Conservation (phyloP, 2,113 vertebrate genomes). For the Condylura cristata region DNA sequence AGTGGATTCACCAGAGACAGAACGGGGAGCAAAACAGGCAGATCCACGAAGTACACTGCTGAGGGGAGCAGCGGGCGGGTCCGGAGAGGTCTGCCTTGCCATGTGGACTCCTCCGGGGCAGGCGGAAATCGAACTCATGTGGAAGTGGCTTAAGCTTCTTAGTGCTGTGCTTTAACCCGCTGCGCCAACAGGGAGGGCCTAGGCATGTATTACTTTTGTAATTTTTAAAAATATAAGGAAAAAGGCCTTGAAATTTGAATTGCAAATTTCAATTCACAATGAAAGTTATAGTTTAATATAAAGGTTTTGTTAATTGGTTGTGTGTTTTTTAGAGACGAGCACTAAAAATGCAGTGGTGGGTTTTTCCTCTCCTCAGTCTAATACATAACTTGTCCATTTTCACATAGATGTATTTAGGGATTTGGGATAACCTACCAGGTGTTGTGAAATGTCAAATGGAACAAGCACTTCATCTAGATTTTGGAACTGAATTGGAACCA, state of each 20-base stretch:
- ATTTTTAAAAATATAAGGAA: not conserved
- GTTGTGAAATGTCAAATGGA: slow-evolving; percentile 98
- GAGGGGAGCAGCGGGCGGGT: no score
- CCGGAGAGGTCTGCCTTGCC: no score
- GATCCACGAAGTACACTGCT: no score
- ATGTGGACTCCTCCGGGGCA: no score
- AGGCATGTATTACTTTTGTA: not conserved
- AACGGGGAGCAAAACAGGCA: no score
- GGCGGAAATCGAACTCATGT: no score
- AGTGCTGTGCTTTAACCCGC: no score
- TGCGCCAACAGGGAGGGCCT: no score
- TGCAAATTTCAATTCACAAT: not conserved
- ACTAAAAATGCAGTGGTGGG: not conserved
- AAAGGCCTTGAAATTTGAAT: not conserved
- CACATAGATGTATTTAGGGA: slow-evolving; percentile 94
- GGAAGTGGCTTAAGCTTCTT: no score
- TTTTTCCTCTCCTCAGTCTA: not conserved
- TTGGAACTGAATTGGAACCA: slow-evolving; percentile 92
- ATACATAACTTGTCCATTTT: slow-evolving; percentile 41
- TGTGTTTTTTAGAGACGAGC: not conserved
- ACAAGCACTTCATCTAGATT: slow-evolving; percentile 90
- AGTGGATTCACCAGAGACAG: no score
- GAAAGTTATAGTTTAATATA: not conserved
- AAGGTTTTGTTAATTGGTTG: not conserved
- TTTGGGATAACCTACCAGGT: slow-evolving; percentile 95